Percentiles rank a stretch among this genome's conserved stretches.
phyloP scores from a whole-genome alignment of 2,113 vertebrate species.

The Micronisus gabar region DNA sequence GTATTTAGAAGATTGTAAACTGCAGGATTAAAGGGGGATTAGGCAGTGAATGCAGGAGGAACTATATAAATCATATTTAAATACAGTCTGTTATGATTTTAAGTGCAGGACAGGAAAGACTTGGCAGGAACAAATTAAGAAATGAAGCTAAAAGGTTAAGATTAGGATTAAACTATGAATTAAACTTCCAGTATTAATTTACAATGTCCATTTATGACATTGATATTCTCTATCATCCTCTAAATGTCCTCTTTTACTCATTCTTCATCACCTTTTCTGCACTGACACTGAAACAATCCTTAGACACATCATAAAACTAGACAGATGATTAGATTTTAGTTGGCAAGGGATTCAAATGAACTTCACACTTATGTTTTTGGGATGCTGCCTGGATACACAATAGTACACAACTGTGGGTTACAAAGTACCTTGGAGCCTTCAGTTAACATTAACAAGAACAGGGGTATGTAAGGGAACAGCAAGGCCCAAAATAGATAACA shows the following conservation, averaged over 20 bases:
- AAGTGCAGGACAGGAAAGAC: background rate
- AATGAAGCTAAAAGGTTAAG: background rate
- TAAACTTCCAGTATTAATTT: background rate
- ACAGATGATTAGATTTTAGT: constrained; percentile 45
- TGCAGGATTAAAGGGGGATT: background rate
- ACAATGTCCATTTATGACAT: background rate
- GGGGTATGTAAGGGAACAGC: background rate
- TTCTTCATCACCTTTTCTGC: background rate
- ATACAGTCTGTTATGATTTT: background rate
- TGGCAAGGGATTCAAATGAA: constrained; percentile 30
- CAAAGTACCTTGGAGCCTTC: constrained; percentile 29
- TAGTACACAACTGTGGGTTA: background rate
- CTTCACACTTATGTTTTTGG: background rate
- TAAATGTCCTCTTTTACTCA: background rate
- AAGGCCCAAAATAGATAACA: constrained; percentile 8
- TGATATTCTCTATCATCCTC: background rate
- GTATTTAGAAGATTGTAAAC: constrained; percentile 15
- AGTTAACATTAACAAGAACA: background rate
- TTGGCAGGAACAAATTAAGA: background rate
- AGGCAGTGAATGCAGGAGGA: background rate
- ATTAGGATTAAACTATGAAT: background rate
- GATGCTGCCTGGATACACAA: constrained; percentile 45
- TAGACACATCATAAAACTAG: constrained; percentile 30
- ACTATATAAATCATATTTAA: background rate
- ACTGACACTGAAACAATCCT: constrained; percentile 20